phyloP scores from a whole-genome alignment of 1,140 invertebrate genomes.

The Drosophila willistoni region DNA sequence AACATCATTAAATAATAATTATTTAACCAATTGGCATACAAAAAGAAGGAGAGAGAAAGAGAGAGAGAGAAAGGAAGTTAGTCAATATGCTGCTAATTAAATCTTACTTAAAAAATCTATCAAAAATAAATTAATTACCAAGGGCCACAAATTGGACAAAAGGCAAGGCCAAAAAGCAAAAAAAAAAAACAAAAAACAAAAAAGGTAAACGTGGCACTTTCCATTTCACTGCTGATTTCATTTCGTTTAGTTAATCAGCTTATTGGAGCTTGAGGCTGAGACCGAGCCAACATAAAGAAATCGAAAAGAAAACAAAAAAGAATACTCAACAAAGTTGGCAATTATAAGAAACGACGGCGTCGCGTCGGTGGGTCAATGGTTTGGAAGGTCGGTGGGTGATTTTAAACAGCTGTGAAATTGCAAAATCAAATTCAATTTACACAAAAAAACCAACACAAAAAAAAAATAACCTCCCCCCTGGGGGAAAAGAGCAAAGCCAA shows the following conservation, averaged over 20 bases:
- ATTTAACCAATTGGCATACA: not conserved
- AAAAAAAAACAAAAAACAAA: conserved; percentile 8
- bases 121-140: conserved; percentile 72
- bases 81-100: conserved; percentile 47
- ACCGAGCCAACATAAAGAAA: conserved; percentile 6
- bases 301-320: not conserved
- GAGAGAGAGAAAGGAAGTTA: too few species aligned
- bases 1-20: not conserved
- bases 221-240: conserved; percentile 66
- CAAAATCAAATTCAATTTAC: conserved; percentile 68
- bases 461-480: not conserved
- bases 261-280: conserved; percentile 65
- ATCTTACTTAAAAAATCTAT: conserved; percentile 73
- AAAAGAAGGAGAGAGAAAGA: too few species aligned
- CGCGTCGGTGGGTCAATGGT: conserved; percentile 29
- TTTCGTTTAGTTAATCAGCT: conserved; percentile 76
- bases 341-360: conserved; percentile 9
- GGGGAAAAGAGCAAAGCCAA: too few species aligned
- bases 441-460: not conserved
- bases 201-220: conserved; percentile 41
- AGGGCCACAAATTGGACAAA: conserved; percentile 51
- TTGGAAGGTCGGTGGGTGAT: conserved; percentile 6
- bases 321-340: conserved; percentile 37
- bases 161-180: not conserved
- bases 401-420: conserved; percentile 56